Percentiles rank a stretch among this genome's conserved stretches.
These are phyloP conservation scores for Numenius phaeopus DNA, from an alignment of 2,797 vertebrate genomes.

Conservation along the genomic window DNA sequence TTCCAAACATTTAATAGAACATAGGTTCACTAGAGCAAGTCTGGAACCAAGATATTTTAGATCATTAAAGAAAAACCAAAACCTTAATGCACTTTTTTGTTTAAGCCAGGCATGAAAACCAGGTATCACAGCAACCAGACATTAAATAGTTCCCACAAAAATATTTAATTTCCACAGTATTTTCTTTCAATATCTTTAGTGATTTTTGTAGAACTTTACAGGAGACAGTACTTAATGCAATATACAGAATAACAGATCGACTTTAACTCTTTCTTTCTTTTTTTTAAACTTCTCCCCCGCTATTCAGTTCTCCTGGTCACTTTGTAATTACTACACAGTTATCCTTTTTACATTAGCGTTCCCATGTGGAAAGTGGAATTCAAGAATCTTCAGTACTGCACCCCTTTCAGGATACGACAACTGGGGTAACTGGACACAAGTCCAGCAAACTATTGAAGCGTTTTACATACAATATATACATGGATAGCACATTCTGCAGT, in stretches of 20 bases:
- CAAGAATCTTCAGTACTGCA: background rate
- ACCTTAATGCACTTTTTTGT: constrained; percentile 8
- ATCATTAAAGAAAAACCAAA: background rate
- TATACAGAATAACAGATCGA: constrained; percentile 30
- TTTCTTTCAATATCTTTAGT: constrained; percentile 52
- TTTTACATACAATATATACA: constrained; percentile 76
- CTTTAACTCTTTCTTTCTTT: background rate
- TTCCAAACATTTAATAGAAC: constrained; percentile 76
- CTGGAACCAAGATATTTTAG: constrained; percentile 31
- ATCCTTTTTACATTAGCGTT: constrained; percentile 14
- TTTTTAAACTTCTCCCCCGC: background rate
- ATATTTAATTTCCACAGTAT: constrained; percentile 69
- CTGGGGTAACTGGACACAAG: constrained; percentile 53
- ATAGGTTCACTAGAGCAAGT: constrained; percentile 37
- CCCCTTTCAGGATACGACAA: background rate
- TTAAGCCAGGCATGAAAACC: constrained; percentile 43
- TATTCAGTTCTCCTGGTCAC: constrained; percentile 11
- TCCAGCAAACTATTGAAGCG: constrained; percentile 39
- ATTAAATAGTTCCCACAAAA: constrained; percentile 63
- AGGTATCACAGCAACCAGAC: constrained; percentile 49
- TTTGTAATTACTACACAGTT: constrained; percentile 12
- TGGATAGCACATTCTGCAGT: constrained; percentile 51
- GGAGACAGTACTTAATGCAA: constrained; percentile 55
- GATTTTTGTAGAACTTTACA: constrained; percentile 64
- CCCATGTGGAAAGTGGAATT: constrained; percentile 52